These are phyloP conservation scores for Macrosoma leucophasiata DNA, from an alignment of 2,888 invertebrate genomes.

Conservation along the genomic window DNA sequence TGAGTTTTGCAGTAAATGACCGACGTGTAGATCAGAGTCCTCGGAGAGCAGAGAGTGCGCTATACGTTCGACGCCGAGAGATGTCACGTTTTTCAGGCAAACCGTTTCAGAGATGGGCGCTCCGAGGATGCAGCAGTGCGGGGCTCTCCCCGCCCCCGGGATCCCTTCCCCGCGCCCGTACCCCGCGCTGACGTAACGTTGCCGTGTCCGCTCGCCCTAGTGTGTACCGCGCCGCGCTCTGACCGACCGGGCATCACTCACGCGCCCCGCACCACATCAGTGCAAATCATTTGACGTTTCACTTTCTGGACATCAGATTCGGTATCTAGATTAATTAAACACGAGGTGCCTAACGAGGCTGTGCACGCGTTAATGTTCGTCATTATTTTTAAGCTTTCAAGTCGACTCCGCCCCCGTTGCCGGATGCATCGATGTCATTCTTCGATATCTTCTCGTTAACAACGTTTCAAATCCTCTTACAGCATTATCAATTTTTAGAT, in stretches of 20 bases:
- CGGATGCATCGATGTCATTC: conserved; percentile 64
- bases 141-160: conserved; percentile 37
- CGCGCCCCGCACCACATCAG: conserved; percentile 57
- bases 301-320: conserved; percentile 51
- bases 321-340: conserved; percentile 52
- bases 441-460: conserved; percentile 52
- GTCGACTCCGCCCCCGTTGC: conserved; percentile 53
- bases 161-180: conserved; percentile 29
- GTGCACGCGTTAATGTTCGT: conserved; percentile 41
- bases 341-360: conserved; percentile 55
- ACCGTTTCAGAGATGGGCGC: conserved; percentile 59
- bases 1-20: conserved; percentile 39
- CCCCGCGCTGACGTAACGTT: conserved; percentile 72
- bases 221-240: conserved; percentile 70
- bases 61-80: conserved; percentile 35
- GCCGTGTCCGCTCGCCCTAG: conserved; percentile 70
- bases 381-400: conserved; percentile 31
- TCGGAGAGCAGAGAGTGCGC: conserved; percentile 29
- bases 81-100: conserved; percentile 63
- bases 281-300: conserved; percentile 70
- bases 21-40: conserved; percentile 20
- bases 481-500: conserved; percentile 31
- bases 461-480: conserved; percentile 47
- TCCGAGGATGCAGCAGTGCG: conserved; percentile 69
- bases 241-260: conserved; percentile 49